Evolutionary conservation across 2,888 invertebrate species (phyloP), one percentile per base, ranked within the genome.

Genomic region (Trimorus sp.): DNA sequence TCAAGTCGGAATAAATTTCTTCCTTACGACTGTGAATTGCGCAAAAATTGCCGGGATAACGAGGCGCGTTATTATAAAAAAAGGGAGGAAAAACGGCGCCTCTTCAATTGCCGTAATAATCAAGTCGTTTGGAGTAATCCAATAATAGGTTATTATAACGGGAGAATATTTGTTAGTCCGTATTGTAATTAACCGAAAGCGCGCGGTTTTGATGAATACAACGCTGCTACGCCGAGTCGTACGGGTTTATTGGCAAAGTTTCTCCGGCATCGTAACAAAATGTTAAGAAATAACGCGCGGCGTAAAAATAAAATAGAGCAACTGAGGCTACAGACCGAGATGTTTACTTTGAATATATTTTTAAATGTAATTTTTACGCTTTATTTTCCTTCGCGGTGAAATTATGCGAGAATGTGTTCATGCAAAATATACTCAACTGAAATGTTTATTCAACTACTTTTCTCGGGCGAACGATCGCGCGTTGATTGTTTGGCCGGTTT

Each of bases 291-390:
- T 51, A 70, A 40, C 51, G 40, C 11, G 40, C 11, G 40, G 59
- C 51, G 51, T 70, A 51, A 70, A 60, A 70, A 70, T 70, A 69
- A 59, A 70, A 59, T 51, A 70, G 14, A 12, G n/a, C 40, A 53
- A 54, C 54, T 45, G 42, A 38, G 45, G 45, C 45, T 53, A 53
- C n/a, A 8, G 9, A 36, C 36, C 42, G 40, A 40, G 11, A 45
- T 56, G 68, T 68, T 68, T 68, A 56, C 56, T 56, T 68, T 56
- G 26, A 56, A 68, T 68, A 54, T 66, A 66, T 49, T 66, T 66
- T 51, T 42, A 54, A 68, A 45, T 56, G 26, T 40, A 42, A 68
- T 48, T 62, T 62, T 49, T 15, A 26, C 51, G 49, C 63, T 65
- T 65, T 65, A 40, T 65, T 65, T 65, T 65, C 42, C 14, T 40